Conservation (phyloP, 2,797 vertebrate species). For the Merluccius polli region DNA sequence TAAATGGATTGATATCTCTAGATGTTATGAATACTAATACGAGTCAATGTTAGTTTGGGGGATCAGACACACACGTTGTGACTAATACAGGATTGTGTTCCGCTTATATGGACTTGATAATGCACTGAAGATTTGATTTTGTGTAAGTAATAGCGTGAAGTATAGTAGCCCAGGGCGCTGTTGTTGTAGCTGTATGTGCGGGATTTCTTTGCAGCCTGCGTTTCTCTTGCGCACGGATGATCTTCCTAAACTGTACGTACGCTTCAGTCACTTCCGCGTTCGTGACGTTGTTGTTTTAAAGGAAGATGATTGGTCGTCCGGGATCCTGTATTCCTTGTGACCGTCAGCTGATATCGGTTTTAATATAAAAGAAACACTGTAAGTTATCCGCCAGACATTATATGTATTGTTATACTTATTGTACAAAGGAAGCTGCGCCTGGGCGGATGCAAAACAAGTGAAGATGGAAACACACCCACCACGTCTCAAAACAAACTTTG, state of each 20-base stretch:
- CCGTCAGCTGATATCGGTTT: slow-evolving; percentile 59
- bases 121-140: too few relatives aligned
- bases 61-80: neutral
- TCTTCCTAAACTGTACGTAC: neutral
- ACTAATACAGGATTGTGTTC: neutral
- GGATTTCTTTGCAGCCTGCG: neutral
- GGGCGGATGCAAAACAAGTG: neutral
- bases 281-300: neutral
- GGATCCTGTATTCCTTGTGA: slow-evolving; percentile 42
- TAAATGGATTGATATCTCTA: neutral
- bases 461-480: slow-evolving; percentile 64
- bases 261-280: slow-evolving; percentile 47
- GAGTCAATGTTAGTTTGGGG: neutral
- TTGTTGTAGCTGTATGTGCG: neutral
- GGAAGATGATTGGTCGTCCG: neutral
- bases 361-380: neutral
- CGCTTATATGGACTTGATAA: too few relatives aligned
- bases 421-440: neutral
- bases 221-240: slow-evolving; percentile 7
- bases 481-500: slow-evolving; percentile 43
- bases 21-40: neutral
- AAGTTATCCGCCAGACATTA: neutral
- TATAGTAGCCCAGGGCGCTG: neutral
- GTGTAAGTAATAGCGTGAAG: too few relatives aligned
- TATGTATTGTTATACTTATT: neutral